A percentile compares a stretch with the other conserved stretches of the same genome.
phyloP scores from a whole-genome alignment of 2,113 vertebrate species.

The Hydrochoerus hydrochaeris region DNA sequence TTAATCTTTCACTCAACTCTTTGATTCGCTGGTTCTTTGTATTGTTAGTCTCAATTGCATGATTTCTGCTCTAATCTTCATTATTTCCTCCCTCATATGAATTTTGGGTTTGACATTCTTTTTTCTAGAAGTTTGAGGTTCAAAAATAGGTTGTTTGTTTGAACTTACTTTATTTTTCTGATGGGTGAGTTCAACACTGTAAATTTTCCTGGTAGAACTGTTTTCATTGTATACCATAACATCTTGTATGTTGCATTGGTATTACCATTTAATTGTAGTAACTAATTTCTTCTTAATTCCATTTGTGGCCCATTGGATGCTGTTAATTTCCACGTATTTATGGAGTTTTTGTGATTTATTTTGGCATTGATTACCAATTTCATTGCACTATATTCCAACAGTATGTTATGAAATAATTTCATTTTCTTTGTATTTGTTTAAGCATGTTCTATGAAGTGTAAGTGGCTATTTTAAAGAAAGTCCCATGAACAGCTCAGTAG shows the following conservation, averaged over 20 bases:
- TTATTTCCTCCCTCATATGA: neutral
- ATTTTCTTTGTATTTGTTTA: neutral
- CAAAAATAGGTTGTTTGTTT: neutral
- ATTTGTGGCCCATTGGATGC: neutral
- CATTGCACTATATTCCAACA: neutral
- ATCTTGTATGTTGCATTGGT: neutral
- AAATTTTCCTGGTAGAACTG: neutral
- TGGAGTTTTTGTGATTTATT: neutral
- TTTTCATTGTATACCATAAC: neutral
- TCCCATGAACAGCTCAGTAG: neutral
- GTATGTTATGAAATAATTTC: neutral
- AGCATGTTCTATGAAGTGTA: neutral
- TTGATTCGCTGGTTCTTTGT: neutral
- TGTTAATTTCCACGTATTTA: neutral
- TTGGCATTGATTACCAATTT: neutral
- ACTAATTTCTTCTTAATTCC: neutral
- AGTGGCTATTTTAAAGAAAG: neutral
- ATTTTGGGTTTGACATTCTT: neutral
- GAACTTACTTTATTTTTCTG: neutral
- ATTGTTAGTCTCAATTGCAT: neutral
- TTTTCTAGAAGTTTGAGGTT: neutral
- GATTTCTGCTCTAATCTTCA: neutral
- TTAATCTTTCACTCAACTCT: neutral
- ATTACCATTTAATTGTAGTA: neutral
- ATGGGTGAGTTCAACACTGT: neutral